These are phyloP conservation scores for Malurus alboscapulatus DNA, from an alignment of 2,113 vertebrate species.

Conservation along the genomic window DNA sequence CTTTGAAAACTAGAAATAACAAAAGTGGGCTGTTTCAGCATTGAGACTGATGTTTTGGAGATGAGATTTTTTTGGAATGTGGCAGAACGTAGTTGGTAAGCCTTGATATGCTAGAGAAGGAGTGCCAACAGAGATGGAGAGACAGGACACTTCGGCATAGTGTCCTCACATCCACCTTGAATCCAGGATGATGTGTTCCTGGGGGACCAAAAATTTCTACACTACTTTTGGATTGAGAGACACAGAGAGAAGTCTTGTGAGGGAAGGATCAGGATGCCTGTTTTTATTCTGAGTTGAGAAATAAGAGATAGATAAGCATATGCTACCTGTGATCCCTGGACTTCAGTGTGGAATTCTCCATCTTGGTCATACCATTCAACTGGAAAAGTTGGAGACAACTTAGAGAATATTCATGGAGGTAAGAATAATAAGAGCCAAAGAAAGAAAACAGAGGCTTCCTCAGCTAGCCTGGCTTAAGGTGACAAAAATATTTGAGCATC, in stretches of 20 bases:
- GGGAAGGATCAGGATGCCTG: background rate
- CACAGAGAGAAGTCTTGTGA: background rate
- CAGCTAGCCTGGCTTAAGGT: background rate
- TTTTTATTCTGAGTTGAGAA: background rate
- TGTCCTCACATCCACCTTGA: background rate
- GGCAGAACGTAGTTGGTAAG: background rate
- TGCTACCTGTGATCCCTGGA: background rate
- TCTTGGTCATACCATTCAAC: background rate
- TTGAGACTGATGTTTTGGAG: background rate
- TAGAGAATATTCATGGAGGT: background rate
- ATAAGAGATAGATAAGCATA: background rate
- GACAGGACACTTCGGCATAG: background rate
- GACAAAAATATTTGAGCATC: background rate
- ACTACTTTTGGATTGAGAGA: background rate
- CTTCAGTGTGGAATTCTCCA: background rate
- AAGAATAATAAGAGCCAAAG: background rate
- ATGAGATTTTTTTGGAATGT: background rate
- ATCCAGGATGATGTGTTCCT: background rate
- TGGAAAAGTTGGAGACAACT: background rate
- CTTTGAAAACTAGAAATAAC: background rate
- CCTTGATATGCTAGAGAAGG: accelerated
- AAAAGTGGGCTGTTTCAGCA: background rate
- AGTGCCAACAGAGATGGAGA: background rate
- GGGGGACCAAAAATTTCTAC: background rate
- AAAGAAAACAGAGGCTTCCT: background rate